A percentile compares a stretch with the other conserved stretches of the same genome.
Evolutionary conservation across 92 coral and sea anemone species (phyloP).

Genomic region (Zoanthus sociatus): DNA sequence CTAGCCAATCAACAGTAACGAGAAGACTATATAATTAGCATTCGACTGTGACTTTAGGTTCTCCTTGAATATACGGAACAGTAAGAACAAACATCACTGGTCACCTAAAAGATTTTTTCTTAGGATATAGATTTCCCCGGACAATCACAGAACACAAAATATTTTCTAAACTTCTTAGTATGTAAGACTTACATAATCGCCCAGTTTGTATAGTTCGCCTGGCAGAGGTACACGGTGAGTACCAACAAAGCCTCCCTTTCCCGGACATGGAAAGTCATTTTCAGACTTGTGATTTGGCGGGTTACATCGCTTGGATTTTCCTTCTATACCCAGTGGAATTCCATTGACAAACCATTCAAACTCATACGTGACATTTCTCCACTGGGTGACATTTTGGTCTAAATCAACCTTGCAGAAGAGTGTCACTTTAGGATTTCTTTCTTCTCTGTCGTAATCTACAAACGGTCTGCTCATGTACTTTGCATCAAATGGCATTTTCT

Average conservation of each 20-base stretch:
- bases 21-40: no score
- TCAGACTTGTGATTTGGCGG: slow-evolving; percentile 14
- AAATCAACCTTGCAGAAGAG: slow-evolving; percentile 24
- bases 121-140: not conserved
- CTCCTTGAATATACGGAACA: no score
- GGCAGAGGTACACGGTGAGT: not conserved
- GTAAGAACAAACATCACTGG: no score
- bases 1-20: no score
- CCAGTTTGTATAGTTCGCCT: not conserved
- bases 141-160: not conserved
- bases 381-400: not conserved
- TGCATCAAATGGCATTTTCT: slow-evolving; percentile 33
- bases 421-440: slow-evolving; percentile 3
- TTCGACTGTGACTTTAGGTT: no score
- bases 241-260: slow-evolving; percentile 15
- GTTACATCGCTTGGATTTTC: slow-evolving; percentile 10
- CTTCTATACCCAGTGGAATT: not conserved
- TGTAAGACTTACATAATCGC: slow-evolving; percentile 7
- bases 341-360: slow-evolving; percentile 38
- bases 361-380: slow-evolving; percentile 34
- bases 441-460: slow-evolving; percentile 18
- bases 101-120: not conserved
- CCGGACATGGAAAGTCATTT: slow-evolving; percentile 39
- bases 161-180: not conserved
- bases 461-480: slow-evolving; percentile 26